A percentile compares a stretch with the other conserved stretches of the same genome.
These are phyloP conservation scores for Cepaea hortensis DNA, from an alignment of 2,888 invertebrate genomes.

Conservation along the genomic window DNA sequence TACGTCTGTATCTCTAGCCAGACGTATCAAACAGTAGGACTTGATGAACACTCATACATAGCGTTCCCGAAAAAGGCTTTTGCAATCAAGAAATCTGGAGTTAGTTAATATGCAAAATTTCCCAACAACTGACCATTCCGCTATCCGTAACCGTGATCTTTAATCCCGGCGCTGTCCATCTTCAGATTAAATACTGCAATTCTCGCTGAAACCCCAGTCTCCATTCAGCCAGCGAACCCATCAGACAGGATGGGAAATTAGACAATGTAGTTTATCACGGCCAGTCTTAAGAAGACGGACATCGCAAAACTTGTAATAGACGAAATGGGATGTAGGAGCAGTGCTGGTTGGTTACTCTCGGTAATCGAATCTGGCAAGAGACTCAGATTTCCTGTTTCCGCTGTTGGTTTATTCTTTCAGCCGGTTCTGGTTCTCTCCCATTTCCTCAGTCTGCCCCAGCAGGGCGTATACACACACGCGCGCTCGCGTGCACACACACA, in stretches of 20 bases:
- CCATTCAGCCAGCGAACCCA: not conserved
- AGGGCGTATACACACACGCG: no score
- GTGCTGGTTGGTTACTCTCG: no score
- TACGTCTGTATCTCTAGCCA: no score
- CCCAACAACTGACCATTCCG: not conserved
- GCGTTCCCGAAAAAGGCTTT: not conserved
- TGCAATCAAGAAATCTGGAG: not conserved
- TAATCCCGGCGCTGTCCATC: slow-evolving; percentile 39
- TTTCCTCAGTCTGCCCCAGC: not conserved
- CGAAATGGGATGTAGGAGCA: not conserved
- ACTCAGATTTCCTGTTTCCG: not conserved
- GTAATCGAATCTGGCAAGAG: no score
- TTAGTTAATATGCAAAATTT: not conserved
- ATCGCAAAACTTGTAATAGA: not conserved
- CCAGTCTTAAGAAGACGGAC: not conserved
- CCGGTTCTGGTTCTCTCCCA: not conserved
- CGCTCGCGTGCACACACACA: no score
- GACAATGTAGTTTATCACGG: slow-evolving; percentile 21
- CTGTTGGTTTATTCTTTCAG: not conserved
- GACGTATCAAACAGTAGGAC: no score
- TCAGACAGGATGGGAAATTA: slow-evolving; percentile 27
- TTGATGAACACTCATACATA: no score
- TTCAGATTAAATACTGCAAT: slow-evolving; percentile 38
- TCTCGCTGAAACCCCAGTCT: not conserved
- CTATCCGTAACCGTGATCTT: slow-evolving; percentile 23